phyloP scores from a whole-genome alignment of 1,140 invertebrate genomes.

The Probaryconus sp. region DNA sequence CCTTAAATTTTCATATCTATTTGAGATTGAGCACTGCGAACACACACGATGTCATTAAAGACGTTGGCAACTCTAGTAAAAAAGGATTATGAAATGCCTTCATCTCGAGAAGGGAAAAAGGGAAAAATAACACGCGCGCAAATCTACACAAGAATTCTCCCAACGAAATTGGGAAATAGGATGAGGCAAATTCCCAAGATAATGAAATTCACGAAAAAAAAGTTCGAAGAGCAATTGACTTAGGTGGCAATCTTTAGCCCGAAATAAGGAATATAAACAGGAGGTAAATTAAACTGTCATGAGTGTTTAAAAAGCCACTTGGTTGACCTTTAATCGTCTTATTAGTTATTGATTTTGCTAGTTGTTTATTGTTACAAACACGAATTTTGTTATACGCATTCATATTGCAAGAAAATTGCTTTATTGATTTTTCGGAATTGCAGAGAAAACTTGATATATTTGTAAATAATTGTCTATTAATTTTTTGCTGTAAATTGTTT shows the following conservation, averaged over 20 bases:
- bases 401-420: too few relatives aligned
- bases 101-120: neutral
- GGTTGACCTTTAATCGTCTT: too few relatives aligned
- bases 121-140: neutral
- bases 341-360: too few relatives aligned
- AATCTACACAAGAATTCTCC: constrained; percentile 1
- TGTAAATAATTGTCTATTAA: too few relatives aligned
- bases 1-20: constrained; percentile 15
- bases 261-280: neutral
- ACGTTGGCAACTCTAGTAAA: neutral
- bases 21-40: constrained; percentile 1
- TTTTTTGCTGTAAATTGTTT: too few relatives aligned
- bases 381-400: too few relatives aligned
- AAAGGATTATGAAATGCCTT: neutral
- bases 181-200: constrained; percentile 14
- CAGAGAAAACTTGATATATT: too few relatives aligned
- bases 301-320: too few relatives aligned
- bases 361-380: too few relatives aligned
- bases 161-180: neutral
- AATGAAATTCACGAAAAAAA: neutral
- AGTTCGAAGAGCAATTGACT: neutral
- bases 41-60: neutral
- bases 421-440: too few relatives aligned
- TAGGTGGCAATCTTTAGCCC: neutral
- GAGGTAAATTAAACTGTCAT: too few relatives aligned